Conservation (phyloP, 2,797 vertebrate species). For the Rhinoraja longicauda region DNA sequence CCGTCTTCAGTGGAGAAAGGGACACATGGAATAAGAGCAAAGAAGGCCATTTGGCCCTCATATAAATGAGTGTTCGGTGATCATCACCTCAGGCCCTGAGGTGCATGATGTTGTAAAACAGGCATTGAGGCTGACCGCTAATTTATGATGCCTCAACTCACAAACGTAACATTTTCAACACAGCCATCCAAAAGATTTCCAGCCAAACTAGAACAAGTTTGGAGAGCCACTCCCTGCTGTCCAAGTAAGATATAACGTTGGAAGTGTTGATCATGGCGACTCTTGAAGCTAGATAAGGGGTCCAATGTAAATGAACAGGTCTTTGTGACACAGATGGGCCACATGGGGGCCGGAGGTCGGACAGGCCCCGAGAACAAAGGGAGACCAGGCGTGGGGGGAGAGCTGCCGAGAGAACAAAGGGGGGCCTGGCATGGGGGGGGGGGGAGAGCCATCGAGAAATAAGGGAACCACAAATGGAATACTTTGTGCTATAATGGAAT, state of each 20-base stretch:
- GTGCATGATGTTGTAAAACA: background rate
- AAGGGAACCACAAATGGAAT: too few species aligned
- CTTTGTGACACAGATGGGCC: background rate
- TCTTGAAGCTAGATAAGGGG: background rate
- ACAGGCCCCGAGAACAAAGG: too few species aligned
- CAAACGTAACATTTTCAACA: background rate
- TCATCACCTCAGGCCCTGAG: too few species aligned
- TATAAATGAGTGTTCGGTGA: too few species aligned
- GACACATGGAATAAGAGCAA: too few species aligned
- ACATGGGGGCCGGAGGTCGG: too few species aligned
- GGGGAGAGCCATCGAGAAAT: too few species aligned
- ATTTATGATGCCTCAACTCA: background rate
- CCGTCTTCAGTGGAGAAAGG: background rate
- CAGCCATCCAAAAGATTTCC: background rate
- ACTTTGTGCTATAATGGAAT: too few species aligned
- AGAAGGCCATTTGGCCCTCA: too few species aligned
- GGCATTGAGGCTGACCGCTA: background rate
- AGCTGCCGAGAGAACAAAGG: too few species aligned
- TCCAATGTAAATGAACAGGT: background rate
- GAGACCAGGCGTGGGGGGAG: too few species aligned
- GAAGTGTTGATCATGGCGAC: background rate
- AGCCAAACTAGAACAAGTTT: background rate
- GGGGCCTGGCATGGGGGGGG: too few species aligned
- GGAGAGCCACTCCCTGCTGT: background rate
- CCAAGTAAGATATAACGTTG: background rate